Evolutionary conservation across 2,113 vertebrate genomes (phyloP), one percentile per base, ranked within the genome.

Genomic region (Pelmatolapia mariae): DNA sequence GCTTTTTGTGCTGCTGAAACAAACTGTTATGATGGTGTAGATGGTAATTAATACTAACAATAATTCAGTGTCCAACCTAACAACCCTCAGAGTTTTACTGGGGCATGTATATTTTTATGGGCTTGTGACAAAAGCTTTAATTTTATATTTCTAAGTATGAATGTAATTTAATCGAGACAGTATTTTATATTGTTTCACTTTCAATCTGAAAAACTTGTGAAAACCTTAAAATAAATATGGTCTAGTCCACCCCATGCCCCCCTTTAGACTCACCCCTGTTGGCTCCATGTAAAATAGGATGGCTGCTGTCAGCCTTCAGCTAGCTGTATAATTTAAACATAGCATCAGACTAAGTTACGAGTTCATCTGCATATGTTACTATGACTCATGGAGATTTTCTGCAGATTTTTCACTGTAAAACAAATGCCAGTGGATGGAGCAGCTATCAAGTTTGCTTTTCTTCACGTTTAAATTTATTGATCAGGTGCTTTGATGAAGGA

Each of bases 81-180:
- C 15, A 26, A 57, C 24, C 54, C 24, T 57, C 54, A 57, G 54
- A 57, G 0, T 57, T 57, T 57, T 57, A 15, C 54, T 57, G 22
- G 0, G 7, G 7, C 54, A 26, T 57, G 54, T 57, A 26, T 57
- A 26, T 57, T 26, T 57, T 57, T 57, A 57, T 57, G 12, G 12
- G 1, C 24, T 29, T 15, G 54, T 29, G 4, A 57, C 15, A 57
- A 26, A 57, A 57, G 54, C 24, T 57, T 57, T 57, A 29, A 26
- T 57, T 5, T 15, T 57, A 57, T 26, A 57, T 57, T 57, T 57
- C 15, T 57, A 29, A 24, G 12, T 57, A 2, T 57, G 1, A 57
- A 0, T 26, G 22, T 15, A 15, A 57, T 57, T 57, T 8, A 26
- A 26, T 57, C 1, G 0, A 57, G 3, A 57, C 54, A 57, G 12